Base-by-base conservation (phyloP, 2,113 vertebrate species). In the Brachionichthys hirsutus region DNA sequence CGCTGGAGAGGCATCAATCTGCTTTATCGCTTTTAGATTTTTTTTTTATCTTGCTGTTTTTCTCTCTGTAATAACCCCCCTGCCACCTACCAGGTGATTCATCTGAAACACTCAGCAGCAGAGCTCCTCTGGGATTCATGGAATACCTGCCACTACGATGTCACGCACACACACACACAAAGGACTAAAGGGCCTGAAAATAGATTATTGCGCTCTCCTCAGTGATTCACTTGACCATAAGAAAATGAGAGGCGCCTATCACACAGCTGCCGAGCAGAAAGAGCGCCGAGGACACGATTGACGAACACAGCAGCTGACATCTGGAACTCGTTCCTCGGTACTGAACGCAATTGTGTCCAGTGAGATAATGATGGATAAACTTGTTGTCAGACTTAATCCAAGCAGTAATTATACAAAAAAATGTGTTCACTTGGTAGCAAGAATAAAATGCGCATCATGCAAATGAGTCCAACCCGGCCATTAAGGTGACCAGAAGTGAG, bases 11-110 rank as follows among this genome's bases (percentile, higher is more conserved):
- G 55, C 81, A 90, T 91, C 86, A 86, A 87, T 90, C 85, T 87
- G 79, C 80, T 91, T 87, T 88, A 88, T 89, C 80, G 75, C 78
- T 75, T 75, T 72, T 72, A 70, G 74, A 81, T 75, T 75, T 83
- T 73, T 82, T 80, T 82, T 74, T 75, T 82, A 76, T 85, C 75
- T 78, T 43, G 0, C 60, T 80, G 81, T 85, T 86, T 88, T 81
- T 88, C 77, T 72, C 75, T 80, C 65, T 65, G 68, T 80, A 88
- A 87, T 88, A 88, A 89, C 85, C 82, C 76, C 76, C 81, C 72
- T 85, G 85, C 84, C 86, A 87, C 70, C 75, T 54, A 54, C 38
- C 64, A 71, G 70, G 84, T 86, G 84, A 86, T 89, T 82, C 63
- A 90, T 88, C 60, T 70, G 69, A 77, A 73, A 70, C 54, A 52